phyloP scores from a whole-genome alignment of 2,888 invertebrate genomes.

The Nephrotoma flavescens region DNA sequence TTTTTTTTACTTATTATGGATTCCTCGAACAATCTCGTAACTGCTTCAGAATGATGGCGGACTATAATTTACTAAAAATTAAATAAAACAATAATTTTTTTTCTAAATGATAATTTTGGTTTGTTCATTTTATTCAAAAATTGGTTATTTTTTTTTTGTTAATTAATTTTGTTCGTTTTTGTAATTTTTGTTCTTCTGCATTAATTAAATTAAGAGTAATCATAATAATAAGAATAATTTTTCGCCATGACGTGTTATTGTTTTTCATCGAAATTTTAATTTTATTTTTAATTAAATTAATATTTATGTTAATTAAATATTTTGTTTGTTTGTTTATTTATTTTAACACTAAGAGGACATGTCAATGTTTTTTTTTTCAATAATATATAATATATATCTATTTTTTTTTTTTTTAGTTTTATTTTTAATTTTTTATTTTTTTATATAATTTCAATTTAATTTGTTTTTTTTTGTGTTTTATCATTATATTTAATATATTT shows the following conservation, averaged over 20 bases:
- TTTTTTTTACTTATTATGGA: too few species aligned
- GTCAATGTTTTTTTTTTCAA: not conserved
- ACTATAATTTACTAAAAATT: too few species aligned
- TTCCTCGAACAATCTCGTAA: too few species aligned
- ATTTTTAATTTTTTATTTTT: not conserved
- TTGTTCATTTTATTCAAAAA: not conserved
- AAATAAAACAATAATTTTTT: not conserved
- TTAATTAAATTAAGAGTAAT: not conserved
- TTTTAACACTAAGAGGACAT: not conserved
- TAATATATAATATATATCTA: not conserved
- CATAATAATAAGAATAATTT: not conserved
- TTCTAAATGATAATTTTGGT: not conserved
- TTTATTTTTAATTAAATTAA: not conserved
- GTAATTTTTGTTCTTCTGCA: not conserved
- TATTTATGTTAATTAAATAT: not conserved
- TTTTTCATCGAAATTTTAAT: not conserved
- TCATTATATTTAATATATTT: not conserved
- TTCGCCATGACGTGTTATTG: not conserved
- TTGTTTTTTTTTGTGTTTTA: not conserved
- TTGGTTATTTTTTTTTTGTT: not conserved
- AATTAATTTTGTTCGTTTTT: not conserved
- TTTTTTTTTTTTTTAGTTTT: not conserved
- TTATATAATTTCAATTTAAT: not conserved
- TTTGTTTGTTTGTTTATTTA: not conserved
- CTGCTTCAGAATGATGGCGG: too few species aligned